Evolutionary conservation across 2,888 invertebrate species (phyloP), one percentile per base, ranked within the genome.

Genomic region (Byasa hedistus): DNA sequence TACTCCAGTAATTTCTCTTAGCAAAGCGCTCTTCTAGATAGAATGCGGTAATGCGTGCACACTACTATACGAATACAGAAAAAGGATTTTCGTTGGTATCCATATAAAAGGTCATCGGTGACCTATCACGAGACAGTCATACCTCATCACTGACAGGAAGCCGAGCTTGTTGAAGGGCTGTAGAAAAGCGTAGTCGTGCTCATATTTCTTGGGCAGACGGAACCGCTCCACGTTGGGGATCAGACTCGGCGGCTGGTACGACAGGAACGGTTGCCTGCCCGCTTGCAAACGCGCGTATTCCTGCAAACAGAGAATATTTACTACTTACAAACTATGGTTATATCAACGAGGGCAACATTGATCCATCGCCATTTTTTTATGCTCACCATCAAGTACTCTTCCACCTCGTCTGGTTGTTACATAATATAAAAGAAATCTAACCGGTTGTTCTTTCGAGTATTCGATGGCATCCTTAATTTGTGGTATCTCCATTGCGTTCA

Each of bases 101-200:
- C 1, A 32, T 32, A 32, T 10, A 32, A 32, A 32, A 1, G 32
- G 32, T 32, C 7, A 1, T 32, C 32, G 32, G 32, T 32, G 32
- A 32, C 7, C 7, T 32, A 32, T 32, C 32, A 32, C 10, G 19
- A 64, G 24, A 36, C 10, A 32, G 2, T 27, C 23, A 65, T 70
- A 87, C 89, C 87, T 82, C 7, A 89, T 72, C 22, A 87, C 75
- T 22, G 88, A 82, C 0, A 88, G 74, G 65, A 83, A 83, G 4
- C 88, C 89, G 10, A 89, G 81, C 23, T 73, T 77, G 15, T 75
- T 70, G 64, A 89, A 89, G 0, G 89, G 89, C 5, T 83, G 74
- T 27, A 87, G 69, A 65, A 85, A 89, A 2, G 72, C 85, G 17
- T 71, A 70, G 68, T 89, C 89, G 2, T 69, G 72, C 48, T 87